Base-by-base conservation (phyloP, 2,113 vertebrate genomes). In the Phaethon lepturus region DNA sequence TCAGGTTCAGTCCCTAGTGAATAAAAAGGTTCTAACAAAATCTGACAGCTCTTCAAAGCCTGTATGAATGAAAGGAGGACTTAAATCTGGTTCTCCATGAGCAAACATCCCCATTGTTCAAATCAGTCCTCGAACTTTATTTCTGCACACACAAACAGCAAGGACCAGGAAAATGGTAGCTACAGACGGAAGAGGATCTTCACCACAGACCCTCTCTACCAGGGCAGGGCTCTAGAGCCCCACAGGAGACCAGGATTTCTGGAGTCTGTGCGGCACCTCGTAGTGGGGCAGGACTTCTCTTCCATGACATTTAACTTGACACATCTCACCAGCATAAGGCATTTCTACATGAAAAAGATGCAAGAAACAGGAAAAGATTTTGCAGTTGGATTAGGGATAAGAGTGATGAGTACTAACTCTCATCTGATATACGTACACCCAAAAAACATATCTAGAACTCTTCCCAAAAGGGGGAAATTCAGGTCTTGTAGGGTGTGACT, bases 361-460 rank as follows among this genome's bases (percentile, higher is more conserved):
- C 26, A 93, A 94, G 58, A 58, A 18, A 53, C 5, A 50, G n/a
- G 13, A 84, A 75, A 78, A 87, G 29, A 81, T 78, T 59, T 78
- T 83, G n/a, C 44, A 40, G 31, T 60, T 0, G 0, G 49, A 56
- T 72, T 49, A n/a, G 11, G 47, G 33, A 40, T 64, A 68, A 84
- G 73, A 55, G 22, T n/a, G 8, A 68, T 3, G 2, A 73, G 17
- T 53, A 47, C 24, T 76, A 87, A 62, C 5, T 63, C 59, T 67
- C 49, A 75, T n/a, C 23, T 86, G 53, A 77, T 33, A 17, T 8
- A 40, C 0, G 0, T 50, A 87, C 17, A 81, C 50, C 75, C 8
- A 11, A 94, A 95, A 95, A 89, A 26, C 10, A 28, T 50, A 92
- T 15, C 44, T 62, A 68, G 80, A 96, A 94, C 56, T 73, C 49